A percentile compares a stretch with the other conserved stretches of the same genome.
These are phyloP conservation scores for Sarcophilus harrisii DNA, from an alignment of 2,797 vertebrate species.

Conservation along the genomic window DNA sequence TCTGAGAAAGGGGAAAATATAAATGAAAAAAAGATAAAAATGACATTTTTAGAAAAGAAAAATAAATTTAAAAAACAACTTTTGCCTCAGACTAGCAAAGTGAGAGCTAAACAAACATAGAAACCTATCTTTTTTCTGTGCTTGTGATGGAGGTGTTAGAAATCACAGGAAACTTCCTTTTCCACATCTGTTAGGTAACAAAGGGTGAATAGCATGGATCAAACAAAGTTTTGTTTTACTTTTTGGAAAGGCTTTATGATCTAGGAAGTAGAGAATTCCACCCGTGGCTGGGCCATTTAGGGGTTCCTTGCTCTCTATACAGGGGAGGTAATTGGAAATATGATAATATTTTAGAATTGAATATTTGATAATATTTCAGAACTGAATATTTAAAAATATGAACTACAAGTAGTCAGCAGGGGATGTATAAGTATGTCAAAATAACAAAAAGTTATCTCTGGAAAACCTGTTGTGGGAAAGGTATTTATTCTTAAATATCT, in stretches of 20 bases:
- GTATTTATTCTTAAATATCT: background rate
- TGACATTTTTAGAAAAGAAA: background rate
- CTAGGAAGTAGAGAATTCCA: constrained; percentile 60
- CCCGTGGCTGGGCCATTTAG: constrained; percentile 64
- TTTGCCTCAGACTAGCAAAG: constrained; percentile 37
- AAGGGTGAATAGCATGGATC: constrained; percentile 69
- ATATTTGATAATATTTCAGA: constrained; percentile 56
- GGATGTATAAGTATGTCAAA: constrained; percentile 51
- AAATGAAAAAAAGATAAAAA: background rate
- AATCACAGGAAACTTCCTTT: constrained; percentile 70
- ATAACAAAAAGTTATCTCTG: constrained; percentile 63
- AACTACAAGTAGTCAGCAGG: constrained; percentile 61
- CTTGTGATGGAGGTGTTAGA: constrained; percentile 59
- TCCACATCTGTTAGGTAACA: constrained; percentile 72
- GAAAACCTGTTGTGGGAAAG: constrained; percentile 21
- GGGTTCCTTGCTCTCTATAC: constrained; percentile 63
- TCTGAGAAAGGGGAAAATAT: constrained; percentile 30
- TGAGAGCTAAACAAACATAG: constrained; percentile 65
- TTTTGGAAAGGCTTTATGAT: constrained; percentile 70
- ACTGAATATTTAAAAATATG: constrained; percentile 53
- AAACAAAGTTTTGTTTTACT: constrained; percentile 74
- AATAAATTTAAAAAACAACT: constrained; percentile 15
- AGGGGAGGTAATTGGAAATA: constrained; percentile 65
- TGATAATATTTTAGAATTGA: constrained; percentile 50
- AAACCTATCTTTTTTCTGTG: constrained; percentile 55